Evolutionary conservation across 2,113 vertebrate genomes (phyloP), one percentile per base, ranked within the genome.

Genomic region (Lophotis ruficrista): DNA sequence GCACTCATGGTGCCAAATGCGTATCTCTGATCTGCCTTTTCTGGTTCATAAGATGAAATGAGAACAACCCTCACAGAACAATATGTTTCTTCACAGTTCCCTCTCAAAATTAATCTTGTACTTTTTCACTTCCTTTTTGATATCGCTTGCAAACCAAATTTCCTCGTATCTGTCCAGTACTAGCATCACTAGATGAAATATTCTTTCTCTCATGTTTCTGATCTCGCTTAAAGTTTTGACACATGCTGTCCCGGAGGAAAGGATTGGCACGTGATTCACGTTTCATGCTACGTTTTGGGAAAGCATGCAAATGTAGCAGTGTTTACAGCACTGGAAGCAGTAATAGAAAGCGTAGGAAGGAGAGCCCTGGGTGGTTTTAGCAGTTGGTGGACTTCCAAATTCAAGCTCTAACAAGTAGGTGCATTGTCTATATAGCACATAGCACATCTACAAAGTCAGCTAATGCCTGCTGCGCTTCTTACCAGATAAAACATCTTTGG

Each of bases 91-190:
- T 91, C 66, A 51, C 38, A 69, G 16, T 33, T 64, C 48, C 38
- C 23, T 81, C 93, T 93, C 56, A 56, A 62, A 81, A 78, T 88
- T 35, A 54, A 75, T 81, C 62, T 90, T 0, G 0, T 58, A 25
- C 31, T 77, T 80, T 41, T 50, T 73, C 28, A 5, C 83, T 89
- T 91, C 62, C 24, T 85, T 83, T 83, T 85, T 41, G 24, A 4
- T 90, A 86, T 66, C 58, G n/a, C 87, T 83, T 81, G 51, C 79
- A 94, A 90, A 70, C 21, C 64, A 54, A 56, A 92, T 93, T 96
- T 93, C 73, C 86, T 87, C 76, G 0, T 94, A 25, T 41, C 43
- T 94, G 51, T 51, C 70, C 43, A 81, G 47, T 37, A 9, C 31
- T n/a, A 11, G 9, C 33, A 65, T 73, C 12, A 35, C 54, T 54